Evolutionary conservation across 2,888 invertebrate genomes (phyloP).

Genomic region (Andrena dorsata): DNA sequence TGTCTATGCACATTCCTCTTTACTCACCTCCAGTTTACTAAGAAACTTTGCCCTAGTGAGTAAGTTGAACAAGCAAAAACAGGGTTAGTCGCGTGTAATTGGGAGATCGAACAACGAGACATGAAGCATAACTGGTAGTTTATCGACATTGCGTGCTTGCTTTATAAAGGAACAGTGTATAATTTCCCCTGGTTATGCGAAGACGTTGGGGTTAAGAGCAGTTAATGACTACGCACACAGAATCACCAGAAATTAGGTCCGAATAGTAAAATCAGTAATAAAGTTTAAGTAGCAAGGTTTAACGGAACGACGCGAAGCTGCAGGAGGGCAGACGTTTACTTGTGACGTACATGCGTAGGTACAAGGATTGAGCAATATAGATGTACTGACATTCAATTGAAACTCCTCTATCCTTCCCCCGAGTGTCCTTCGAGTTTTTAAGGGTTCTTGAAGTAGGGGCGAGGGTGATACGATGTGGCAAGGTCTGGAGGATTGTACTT

Average conservation of each 20-base stretch:
- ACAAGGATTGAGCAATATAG: not conserved
- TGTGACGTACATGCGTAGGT: not conserved
- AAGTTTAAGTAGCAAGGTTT: not conserved
- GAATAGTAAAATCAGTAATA: not conserved
- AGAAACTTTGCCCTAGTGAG: slow-evolving; percentile 31
- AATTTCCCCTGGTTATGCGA: not conserved
- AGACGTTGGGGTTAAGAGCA: too few species aligned
- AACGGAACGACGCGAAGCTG: not conserved
- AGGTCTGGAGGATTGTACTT: not conserved
- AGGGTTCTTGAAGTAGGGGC: not conserved
- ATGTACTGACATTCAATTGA: not conserved
- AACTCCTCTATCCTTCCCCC: not conserved
- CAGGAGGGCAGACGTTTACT: not conserved
- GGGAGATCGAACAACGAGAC: too few species aligned
- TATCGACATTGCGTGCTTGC: slow-evolving; percentile 18
- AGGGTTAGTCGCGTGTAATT: slow-evolving; percentile 21
- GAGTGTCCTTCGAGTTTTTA: not conserved
- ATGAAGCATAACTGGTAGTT: slow-evolving; percentile 35
- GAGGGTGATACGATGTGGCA: slow-evolving; percentile 6
- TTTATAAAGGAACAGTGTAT: not conserved
- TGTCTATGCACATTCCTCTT: not conserved
- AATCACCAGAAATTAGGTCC: too few species aligned
- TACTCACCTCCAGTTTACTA: not conserved
- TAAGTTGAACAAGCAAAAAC: slow-evolving; percentile 35
- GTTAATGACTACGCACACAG: too few species aligned